A percentile compares a stretch with the other conserved stretches of the same genome.
These are phyloP conservation scores for Teleogryllus oceanicus DNA, from an alignment of 2,888 invertebrate species.

Conservation along the genomic window DNA sequence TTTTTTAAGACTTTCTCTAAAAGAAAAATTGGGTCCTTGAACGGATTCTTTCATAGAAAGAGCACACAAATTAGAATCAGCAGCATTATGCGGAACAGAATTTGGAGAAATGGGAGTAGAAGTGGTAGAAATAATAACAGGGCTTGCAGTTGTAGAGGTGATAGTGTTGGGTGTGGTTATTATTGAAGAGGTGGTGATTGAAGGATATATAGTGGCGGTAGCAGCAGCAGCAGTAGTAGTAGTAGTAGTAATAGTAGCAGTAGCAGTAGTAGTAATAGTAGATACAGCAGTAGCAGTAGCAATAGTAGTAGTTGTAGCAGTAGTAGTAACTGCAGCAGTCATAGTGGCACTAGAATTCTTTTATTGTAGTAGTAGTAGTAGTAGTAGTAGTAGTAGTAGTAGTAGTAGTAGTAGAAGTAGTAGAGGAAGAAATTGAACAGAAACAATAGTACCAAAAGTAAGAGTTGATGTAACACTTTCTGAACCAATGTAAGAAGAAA, in stretches of 20 bases:
- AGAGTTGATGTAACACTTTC: background rate
- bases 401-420: background rate
- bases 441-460: background rate
- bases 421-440: background rate
- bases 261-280: background rate
- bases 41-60: too few relatives aligned
- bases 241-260: background rate
- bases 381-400: background rate
- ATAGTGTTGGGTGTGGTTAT: background rate
- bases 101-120: background rate
- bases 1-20: too few relatives aligned
- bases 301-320: background rate
- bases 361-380: constrained; percentile 1
- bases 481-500: background rate
- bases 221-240: background rate
- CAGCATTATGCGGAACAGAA: background rate
- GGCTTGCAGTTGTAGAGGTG: background rate
- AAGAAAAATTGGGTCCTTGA: too few relatives aligned
- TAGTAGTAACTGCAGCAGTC: background rate
- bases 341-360: background rate
- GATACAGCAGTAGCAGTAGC: background rate
- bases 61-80: background rate
- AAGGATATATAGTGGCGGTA: background rate
- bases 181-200: background rate
- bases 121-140: background rate